Percentiles rank a stretch among this genome's conserved stretches.
Evolutionary conservation across 2,888 invertebrate species (phyloP).

Genomic region (Eustalomyia histrio): DNA sequence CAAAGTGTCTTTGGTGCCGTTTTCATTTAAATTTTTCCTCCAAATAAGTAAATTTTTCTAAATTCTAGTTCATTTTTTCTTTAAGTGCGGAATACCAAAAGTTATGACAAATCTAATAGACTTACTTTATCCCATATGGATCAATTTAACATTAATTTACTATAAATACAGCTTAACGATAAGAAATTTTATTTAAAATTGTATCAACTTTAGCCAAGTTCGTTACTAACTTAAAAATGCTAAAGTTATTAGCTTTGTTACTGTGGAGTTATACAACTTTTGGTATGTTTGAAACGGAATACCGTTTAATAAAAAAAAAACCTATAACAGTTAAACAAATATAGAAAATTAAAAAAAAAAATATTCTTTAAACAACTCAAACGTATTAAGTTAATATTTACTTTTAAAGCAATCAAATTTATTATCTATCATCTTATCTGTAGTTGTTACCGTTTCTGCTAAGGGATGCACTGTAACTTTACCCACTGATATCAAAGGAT

Average conservation of each 20-base stretch:
- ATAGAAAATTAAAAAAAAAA: not conserved
- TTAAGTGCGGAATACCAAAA: too few relatives aligned
- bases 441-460: not conserved
- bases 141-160: not conserved
- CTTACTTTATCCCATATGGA: too few relatives aligned
- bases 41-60: too few relatives aligned
- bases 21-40: too few relatives aligned
- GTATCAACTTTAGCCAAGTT: not conserved
- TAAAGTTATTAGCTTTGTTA: slow-evolving; percentile 14
- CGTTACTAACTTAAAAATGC: slow-evolving; percentile 4
- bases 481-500: slow-evolving; percentile 33
- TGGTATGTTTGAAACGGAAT: slow-evolving; percentile 11
- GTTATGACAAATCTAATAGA: too few relatives aligned
- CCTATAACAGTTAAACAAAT: slow-evolving; percentile 14
- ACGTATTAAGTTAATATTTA: not conserved
- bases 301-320: not conserved
- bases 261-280: not conserved
- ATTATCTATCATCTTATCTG: not conserved
- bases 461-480: slow-evolving; percentile 39
- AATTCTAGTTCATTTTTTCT: too few relatives aligned
- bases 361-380: not conserved
- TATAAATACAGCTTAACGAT: slow-evolving; percentile 6
- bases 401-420: not conserved
- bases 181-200: slow-evolving; percentile 15
- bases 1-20: too few relatives aligned